These are phyloP conservation scores for Acrossocheilus fasciatus DNA, from an alignment of 2,797 vertebrate species.

Conservation along the genomic window DNA sequence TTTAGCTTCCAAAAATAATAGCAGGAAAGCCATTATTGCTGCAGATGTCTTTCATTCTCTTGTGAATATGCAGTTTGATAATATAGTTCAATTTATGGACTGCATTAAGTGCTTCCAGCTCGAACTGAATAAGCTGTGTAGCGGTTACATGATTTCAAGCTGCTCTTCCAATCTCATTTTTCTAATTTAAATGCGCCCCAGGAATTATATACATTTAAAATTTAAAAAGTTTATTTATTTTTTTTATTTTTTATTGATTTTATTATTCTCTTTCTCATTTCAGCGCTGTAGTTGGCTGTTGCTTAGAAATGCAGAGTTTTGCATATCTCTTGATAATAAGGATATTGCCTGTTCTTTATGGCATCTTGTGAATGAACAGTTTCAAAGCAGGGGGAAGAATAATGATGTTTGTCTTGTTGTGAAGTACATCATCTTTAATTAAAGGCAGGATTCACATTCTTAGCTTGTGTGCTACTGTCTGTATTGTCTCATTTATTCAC, in stretches of 20 bases:
- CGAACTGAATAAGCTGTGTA: not conserved
- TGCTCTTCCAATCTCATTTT: not conserved
- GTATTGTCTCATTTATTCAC: slow-evolving; percentile 29
- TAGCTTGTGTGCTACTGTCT: slow-evolving; percentile 28
- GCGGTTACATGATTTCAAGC: not conserved
- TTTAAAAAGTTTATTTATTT: slow-evolving; percentile 31
- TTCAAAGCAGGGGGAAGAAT: not conserved
- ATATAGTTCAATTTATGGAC: slow-evolving; percentile 16
- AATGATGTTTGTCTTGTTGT: slow-evolving; percentile 45
- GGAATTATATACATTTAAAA: slow-evolving; percentile 27
- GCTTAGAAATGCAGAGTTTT: slow-evolving; percentile 43
- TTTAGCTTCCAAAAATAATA: slow-evolving; percentile 10
- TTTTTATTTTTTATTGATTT: too few relatives aligned
- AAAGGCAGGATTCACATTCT: slow-evolving; percentile 50
- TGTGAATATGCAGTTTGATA: slow-evolving; percentile 14
- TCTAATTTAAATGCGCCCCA: slow-evolving; percentile 9
- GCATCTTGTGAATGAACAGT: slow-evolving; percentile 1
- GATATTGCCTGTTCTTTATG: slow-evolving; percentile 42
- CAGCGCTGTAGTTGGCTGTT: slow-evolving; percentile 27
- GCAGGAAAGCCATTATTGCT: slow-evolving; percentile 18
- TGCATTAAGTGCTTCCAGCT: slow-evolving; percentile 24
- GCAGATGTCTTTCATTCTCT: slow-evolving; percentile 3
- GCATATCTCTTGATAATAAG: slow-evolving; percentile 49
- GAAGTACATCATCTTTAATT: slow-evolving; percentile 57
- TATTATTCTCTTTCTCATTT: not conserved